A percentile compares a stretch with the other conserved stretches of the same genome.
Evolutionary conservation across 2,113 vertebrate genomes (phyloP).

Genomic region (Struthio camelus): DNA sequence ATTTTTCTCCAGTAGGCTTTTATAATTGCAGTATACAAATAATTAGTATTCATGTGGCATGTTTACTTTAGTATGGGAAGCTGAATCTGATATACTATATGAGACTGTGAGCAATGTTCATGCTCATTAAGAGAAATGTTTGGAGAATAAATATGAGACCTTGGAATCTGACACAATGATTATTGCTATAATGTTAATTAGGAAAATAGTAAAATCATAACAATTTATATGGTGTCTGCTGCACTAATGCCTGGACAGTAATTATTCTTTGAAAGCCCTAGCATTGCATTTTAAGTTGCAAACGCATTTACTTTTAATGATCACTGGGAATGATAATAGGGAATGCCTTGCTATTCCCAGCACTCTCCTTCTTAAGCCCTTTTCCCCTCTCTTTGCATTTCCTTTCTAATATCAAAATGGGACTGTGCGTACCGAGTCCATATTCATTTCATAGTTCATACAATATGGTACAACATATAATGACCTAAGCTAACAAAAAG

Average conservation of each 20-base stretch:
- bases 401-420: background rate
- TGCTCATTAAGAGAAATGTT: background rate
- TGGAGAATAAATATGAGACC: background rate
- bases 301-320: background rate
- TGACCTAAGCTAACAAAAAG: background rate
- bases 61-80: background rate
- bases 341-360: background rate
- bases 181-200: background rate
- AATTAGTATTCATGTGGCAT: background rate
- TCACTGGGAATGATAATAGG: background rate
- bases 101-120: too few relatives aligned
- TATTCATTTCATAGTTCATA: background rate
- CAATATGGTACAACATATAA: background rate
- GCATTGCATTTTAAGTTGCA: background rate
- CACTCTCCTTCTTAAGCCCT: fast-evolving
- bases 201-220: background rate
- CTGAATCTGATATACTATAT: background rate
- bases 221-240: background rate
- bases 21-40: background rate
- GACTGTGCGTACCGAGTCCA: background rate
- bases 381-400: background rate
- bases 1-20: background rate
- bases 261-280: background rate
- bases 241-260: background rate
- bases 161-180: background rate